Base-by-base conservation (phyloP, 2,888 invertebrate species). In the Tineola bisselliella region DNA sequence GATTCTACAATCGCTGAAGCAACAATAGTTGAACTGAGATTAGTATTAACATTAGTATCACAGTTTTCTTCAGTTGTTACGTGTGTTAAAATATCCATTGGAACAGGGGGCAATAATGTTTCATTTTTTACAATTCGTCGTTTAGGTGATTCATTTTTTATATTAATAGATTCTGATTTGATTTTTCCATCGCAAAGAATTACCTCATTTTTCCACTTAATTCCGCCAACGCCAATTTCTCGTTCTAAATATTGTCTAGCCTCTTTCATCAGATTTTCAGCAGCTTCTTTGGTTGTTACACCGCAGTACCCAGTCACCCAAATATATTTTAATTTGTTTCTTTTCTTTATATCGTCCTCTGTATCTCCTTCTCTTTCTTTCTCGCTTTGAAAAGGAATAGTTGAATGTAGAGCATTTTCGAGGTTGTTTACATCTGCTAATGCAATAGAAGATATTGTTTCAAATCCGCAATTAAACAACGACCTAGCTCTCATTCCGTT, bases 401-500 rank as follows among this genome's bases (percentile, higher is more conserved):
- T 90, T 74, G 92, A 93, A 63, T 90, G 89, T 10, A 99, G 86
- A 57, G 94, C 88, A 68, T 91, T 90, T 77, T 95, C 96, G 61
- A 98, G 88, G 1, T 88, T 83, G 62, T 89, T 82, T 0, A 89
- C 81, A 73, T 92, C 89, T 38, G 94, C 91, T 64, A 90, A 89
- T 4, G 98, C 98, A 61, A 99, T 83, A 66, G 92, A 91, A 1
- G 93, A 86, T 13, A 98, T 87, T 5, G 90, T 91, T 71, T 93
- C 92, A 65, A 94, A 91, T 0, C 96, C 96, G 19, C 91, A 90
- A 77, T 94, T 91, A 73, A 91, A 96, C 6, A 99, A 83, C 43
- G 92, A 90, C 69, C 98, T 88, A 1, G 98, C 98, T 66, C 94
- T 89, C 67, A 92, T 90, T 0, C 94, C 95, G 75, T 95, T 96